These are phyloP conservation scores for Aleiodes sp. DNA, from an alignment of 1,140 invertebrate species.

Conservation along the genomic window DNA sequence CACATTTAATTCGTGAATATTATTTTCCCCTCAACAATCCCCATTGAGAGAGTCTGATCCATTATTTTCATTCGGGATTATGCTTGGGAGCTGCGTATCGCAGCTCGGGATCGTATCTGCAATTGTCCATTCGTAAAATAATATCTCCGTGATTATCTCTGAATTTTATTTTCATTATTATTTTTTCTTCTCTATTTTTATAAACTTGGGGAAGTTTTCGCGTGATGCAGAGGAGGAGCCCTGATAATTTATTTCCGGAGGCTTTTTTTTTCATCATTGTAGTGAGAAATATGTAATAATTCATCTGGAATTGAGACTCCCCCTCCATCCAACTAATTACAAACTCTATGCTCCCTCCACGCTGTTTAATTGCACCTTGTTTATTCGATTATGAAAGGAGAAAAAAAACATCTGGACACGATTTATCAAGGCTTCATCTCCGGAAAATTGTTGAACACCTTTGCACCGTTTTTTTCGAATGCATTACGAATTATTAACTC, in stretches of 20 bases:
- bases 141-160: slow-evolving; percentile 2
- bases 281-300: no score
- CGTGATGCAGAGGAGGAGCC: not conserved
- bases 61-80: not conserved
- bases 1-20: not conserved
- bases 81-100: not conserved
- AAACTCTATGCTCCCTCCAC: not conserved
- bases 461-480: not conserved
- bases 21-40: not conserved
- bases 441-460: not conserved
- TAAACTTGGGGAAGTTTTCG: not conserved
- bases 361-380: not conserved
- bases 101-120: not conserved
- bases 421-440: not conserved
- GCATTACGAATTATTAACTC: no score
- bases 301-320: not conserved
- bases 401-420: not conserved
- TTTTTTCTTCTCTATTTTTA: not conserved
- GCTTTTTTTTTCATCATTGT: no score
- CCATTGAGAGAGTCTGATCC: not conserved
- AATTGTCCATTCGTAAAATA: slow-evolving; percentile 14
- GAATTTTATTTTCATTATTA: not conserved
- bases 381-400: no score
- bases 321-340: not conserved
- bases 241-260: not conserved